Base-by-base conservation (phyloP, 2,113 vertebrate species). In the Sciurus niger region DNA sequence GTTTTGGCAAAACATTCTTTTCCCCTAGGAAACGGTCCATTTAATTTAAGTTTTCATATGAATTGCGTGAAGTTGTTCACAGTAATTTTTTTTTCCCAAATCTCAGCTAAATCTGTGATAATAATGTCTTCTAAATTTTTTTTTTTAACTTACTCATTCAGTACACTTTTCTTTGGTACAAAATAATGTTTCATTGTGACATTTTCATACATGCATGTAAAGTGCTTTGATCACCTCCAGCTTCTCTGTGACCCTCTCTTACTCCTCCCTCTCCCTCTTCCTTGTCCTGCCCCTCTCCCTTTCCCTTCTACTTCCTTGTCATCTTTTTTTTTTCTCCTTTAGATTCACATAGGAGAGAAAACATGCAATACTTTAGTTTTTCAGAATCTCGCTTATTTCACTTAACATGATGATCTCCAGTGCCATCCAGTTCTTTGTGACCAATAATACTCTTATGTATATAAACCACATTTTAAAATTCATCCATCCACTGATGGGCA, bases 1-100 rank as follows among this genome's bases (percentile, higher is more conserved):
- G 25, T 96, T 89, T 96, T 87, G 65, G 92, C 86, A 84, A 97
- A 60, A n/a, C 51, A 68, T 93, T 92, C 91, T 96, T 95, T 34
- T n/a, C 12, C 34, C 68, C 91, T 92, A 91, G 92, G 84, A 94
- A 95, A 96, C 53, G 60, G 83, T 90, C 20, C 55, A 55, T 84
- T 95, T 93, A 88, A 85, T 94, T 96, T 86, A 95, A 40, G 48
- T 93, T 94, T 96, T 93, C 82, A n/a, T 87, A 51, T 65, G 51
- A 67, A 79, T 43, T 37, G n/a, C 74, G 48, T 48, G n/a, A 89
- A 96, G 48, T 89, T 96, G 67, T 85, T 96, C 51, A 60, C 28
- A 93, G 68, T 73, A 92, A 83, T 93, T 65, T 60, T 92, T 13
- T 67, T 43, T 43, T 12, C 70, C 20, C 53, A 65, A 89, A 60